Evolutionary conservation across 2,888 invertebrate genomes (phyloP).

Genomic region (Pseudoips prasinana): DNA sequence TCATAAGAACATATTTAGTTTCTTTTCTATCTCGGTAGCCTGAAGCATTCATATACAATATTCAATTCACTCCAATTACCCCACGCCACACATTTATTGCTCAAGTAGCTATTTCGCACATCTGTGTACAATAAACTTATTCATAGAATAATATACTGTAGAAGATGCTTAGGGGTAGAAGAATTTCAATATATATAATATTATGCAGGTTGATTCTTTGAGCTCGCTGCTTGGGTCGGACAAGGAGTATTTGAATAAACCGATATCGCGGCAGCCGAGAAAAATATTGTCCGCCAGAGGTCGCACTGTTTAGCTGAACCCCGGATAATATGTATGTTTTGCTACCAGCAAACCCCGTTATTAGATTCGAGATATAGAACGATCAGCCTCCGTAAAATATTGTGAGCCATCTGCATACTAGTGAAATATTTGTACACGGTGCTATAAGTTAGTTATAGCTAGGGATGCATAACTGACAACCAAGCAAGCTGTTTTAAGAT

Average conservation of each 20-base stretch:
- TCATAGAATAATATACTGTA: slow-evolving; percentile 70
- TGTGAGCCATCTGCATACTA: slow-evolving; percentile 11
- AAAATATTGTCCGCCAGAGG: slow-evolving; percentile 77
- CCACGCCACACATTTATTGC: slow-evolving; percentile 14
- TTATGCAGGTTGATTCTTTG: slow-evolving; percentile 80
- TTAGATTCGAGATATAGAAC: slow-evolving; percentile 60
- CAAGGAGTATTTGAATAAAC: slow-evolving; percentile 78
- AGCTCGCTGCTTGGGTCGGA: slow-evolving; percentile 64
- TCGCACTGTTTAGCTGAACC: slow-evolving; percentile 59
- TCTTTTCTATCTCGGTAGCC: too few species aligned
- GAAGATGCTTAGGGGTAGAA: slow-evolving; percentile 64
- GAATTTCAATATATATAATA: slow-evolving; percentile 80
- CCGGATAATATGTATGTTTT: slow-evolving; percentile 67
- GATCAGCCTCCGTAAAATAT: slow-evolving; percentile 39
- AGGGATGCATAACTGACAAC: too few species aligned
- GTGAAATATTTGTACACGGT: slow-evolving; percentile 17
- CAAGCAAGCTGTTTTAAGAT: too few species aligned
- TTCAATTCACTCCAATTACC: too few species aligned
- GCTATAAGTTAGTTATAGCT: too few species aligned
- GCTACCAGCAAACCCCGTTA: slow-evolving; percentile 55
- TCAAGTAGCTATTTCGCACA: slow-evolving; percentile 38
- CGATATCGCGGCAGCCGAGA: slow-evolving; percentile 69
- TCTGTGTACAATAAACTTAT: slow-evolving; percentile 58
- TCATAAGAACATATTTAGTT: too few species aligned
- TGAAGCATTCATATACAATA: too few species aligned